phyloP scores from a whole-genome alignment of 2,113 vertebrate genomes.

The Cheirogaleus medius region DNA sequence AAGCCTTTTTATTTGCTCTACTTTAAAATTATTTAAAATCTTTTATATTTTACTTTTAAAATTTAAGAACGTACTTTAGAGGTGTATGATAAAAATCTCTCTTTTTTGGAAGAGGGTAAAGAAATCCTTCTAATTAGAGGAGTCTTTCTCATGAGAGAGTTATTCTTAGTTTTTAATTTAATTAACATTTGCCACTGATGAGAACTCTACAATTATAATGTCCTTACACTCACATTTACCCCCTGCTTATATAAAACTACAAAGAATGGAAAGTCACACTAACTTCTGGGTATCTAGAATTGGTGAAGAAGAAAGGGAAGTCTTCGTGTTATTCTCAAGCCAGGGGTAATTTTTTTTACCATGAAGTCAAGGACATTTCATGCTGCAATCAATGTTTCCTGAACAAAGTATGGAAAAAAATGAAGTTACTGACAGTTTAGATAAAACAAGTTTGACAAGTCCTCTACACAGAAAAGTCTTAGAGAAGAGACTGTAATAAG shows the following conservation, averaged over 20 bases:
- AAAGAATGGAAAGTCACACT: not conserved
- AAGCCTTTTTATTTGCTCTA: not conserved
- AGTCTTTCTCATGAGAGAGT: not conserved
- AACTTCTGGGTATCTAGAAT: not conserved
- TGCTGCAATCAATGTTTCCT: not conserved
- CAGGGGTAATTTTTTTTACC: not conserved
- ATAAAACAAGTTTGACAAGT: not conserved
- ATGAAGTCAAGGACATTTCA: not conserved
- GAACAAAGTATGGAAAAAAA: not conserved
- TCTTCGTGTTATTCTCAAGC: not conserved
- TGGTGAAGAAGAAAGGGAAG: not conserved
- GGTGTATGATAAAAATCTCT: not conserved
- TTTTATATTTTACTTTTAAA: not conserved
- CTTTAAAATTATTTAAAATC: not conserved
- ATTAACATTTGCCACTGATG: not conserved
- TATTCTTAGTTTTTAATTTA: not conserved
- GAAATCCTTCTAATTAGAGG: not conserved
- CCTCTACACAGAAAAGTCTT: not conserved
- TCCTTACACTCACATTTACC: not conserved
- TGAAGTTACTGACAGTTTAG: not conserved
- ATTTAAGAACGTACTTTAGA: not conserved
- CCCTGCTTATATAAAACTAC: not conserved
- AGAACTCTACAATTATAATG: not conserved
- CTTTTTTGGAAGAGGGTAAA: not conserved
- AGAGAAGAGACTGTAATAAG: not conserved